phyloP scores from a whole-genome alignment of 2,113 vertebrate genomes.

The Laterallus jamaicensis region DNA sequence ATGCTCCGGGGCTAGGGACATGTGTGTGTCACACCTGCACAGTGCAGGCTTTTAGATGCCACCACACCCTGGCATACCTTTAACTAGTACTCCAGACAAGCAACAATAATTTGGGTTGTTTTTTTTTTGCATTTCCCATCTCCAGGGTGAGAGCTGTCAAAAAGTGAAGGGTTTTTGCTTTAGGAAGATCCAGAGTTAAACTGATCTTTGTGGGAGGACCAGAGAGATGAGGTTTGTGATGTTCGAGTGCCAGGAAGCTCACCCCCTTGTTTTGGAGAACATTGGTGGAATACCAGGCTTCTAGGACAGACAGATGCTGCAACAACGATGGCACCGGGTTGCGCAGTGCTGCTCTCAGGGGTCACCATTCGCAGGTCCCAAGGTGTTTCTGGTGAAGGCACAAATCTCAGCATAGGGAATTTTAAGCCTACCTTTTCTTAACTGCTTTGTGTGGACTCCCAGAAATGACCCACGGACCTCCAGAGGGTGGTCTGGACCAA shows the following conservation, averaged over 20 bases:
- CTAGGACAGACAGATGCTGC: rapidly evolving
- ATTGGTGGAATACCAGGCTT: neutral
- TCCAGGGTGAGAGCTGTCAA: neutral
- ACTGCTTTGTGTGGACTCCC: neutral
- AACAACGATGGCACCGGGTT: rapidly evolving
- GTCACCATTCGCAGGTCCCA: neutral
- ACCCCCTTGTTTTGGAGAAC: neutral
- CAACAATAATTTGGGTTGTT: neutral
- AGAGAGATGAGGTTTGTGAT: neutral
- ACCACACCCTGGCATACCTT: neutral
- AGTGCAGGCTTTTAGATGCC: neutral
- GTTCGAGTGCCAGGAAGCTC: neutral
- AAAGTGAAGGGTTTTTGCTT: neutral
- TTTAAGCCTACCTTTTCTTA: neutral
- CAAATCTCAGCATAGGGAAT: neutral
- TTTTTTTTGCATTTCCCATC: neutral
- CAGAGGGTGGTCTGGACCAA: neutral
- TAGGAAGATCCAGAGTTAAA: neutral
- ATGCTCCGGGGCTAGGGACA: no score
- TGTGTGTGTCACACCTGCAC: neutral
- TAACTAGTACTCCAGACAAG: neutral
- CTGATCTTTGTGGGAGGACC: neutral
- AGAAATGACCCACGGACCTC: neutral
- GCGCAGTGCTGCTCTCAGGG: neutral
- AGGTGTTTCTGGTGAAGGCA: neutral